Evolutionary conservation across 1,140 invertebrate genomes (phyloP).

Genomic region (Caenorhabditis brenneri): DNA sequence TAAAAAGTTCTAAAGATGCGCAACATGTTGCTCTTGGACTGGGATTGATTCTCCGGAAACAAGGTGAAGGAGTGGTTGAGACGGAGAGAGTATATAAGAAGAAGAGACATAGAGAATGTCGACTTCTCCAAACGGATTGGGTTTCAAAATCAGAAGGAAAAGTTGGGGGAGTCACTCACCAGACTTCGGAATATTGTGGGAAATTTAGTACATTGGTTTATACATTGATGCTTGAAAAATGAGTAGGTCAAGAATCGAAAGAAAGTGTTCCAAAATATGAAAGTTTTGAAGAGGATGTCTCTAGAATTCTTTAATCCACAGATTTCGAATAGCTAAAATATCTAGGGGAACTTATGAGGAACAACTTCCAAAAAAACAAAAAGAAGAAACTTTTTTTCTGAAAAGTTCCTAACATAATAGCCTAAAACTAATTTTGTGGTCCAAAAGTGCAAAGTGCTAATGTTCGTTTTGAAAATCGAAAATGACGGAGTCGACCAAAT

Average conservation of each 20-base stretch:
- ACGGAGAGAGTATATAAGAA: background rate
- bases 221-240: background rate
- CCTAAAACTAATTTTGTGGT: conserved; percentile 15
- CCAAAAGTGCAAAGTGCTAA: conserved; percentile 25
- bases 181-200: conserved; percentile 14
- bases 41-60: conserved; percentile 29
- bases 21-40: background rate
- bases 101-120: conserved; percentile 13
- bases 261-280: too few species aligned
- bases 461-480: background rate
- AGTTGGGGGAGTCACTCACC: conserved; percentile 33
- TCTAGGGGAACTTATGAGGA: too few species aligned
- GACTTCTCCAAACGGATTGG: conserved; percentile 34
- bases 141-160: conserved; percentile 33
- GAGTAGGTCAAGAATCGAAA: background rate
- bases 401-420: background rate
- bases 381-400: too few species aligned
- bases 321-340: too few species aligned
- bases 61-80: conserved; percentile 38
- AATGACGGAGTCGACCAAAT: background rate
- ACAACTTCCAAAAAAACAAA: too few species aligned
- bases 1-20: background rate
- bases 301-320: too few species aligned
- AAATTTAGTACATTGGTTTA: background rate
- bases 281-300: too few species aligned